These are phyloP conservation scores for Pammene aurita DNA, from an alignment of 2,888 invertebrate species.

Conservation along the genomic window DNA sequence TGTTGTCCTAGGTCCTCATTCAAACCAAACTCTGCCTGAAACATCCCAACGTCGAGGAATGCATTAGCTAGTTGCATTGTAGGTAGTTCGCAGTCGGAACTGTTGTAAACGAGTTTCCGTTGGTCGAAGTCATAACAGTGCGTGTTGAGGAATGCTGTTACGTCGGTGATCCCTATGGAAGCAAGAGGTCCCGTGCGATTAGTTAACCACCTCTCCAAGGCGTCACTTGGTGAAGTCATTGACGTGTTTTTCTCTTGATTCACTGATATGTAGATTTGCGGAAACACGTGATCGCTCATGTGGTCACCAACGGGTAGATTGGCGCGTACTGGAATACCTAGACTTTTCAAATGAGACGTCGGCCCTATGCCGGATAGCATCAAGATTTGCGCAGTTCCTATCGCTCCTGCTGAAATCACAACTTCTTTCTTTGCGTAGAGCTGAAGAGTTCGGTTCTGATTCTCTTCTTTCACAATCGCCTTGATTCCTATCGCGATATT, in stretches of 20 bases:
- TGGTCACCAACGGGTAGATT: constrained; percentile 62
- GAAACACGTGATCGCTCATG: constrained; percentile 61
- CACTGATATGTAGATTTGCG: constrained; percentile 54
- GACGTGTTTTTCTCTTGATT: constrained; percentile 44
- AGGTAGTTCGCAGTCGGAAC: constrained; percentile 57
- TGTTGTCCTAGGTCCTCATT: constrained; percentile 52
- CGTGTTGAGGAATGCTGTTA: constrained; percentile 58
- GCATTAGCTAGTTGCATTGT: constrained; percentile 58
- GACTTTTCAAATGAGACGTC: constrained; percentile 52
- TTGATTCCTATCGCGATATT: constrained; percentile 57
- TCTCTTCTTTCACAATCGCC: constrained; percentile 45
- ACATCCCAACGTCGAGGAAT: constrained; percentile 46
- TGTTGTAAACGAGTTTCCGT: constrained; percentile 48
- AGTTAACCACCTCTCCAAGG: constrained; percentile 46
- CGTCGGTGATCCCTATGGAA: constrained; percentile 61
- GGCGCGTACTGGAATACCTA: constrained; percentile 53
- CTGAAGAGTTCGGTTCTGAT: constrained; percentile 38
- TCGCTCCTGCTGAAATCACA: constrained; percentile 63
- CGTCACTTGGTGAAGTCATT: neutral
- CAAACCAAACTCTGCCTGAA: constrained; percentile 42
- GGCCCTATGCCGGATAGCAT: constrained; percentile 68
- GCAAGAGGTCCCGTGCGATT: constrained; percentile 54
- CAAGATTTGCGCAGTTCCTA: constrained; percentile 64
- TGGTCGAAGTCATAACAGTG: constrained; percentile 57
- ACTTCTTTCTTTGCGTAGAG: constrained; percentile 61